Evolutionary conservation across 2,797 vertebrate species (phyloP), one percentile per base, ranked within the genome.

Genomic region (Sebastes vulpes): DNA sequence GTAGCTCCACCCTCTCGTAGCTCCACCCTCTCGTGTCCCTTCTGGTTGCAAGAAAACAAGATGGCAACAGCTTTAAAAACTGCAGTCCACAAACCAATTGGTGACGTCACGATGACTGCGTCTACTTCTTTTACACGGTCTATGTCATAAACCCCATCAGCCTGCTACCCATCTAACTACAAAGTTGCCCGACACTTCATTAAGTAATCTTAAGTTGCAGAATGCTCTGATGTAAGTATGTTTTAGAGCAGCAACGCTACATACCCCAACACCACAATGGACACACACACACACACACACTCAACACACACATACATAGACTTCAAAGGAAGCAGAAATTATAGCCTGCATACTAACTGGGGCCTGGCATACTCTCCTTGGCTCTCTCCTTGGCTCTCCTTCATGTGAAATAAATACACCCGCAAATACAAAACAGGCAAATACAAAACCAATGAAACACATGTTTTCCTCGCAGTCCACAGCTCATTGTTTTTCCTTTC

Each of bases 281-380:
- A 88, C 71, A 81, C 88, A 82, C 58, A 77, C 26, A 77, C 26
- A 75, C 79, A 68, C 5, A 69, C 75, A 77, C 58, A 74, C 66
- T 54, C 56, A 63, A 74, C 63, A 86, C 78, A 87, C 84, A 87
- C 83, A 90, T 68, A 85, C 82, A 87, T 72, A 57, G 54, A 94
- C 91, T 92, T 96, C 93, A 95, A 95, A 96, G 90, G 81, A 65
- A 87, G 74, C 72, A 90, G 89, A 95, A 94, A 96, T 95, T 93
- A 95, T 91, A 92, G 93, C 89, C 90, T 95, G 86, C 92, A 90
- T 93, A 88, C 93, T 95, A 96, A 95, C 93, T 92, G 93, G 89
- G 83, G 81, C 90, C 91, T 95, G 93, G 91, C 91, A 91, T 77
- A 87, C 86, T 92, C 90, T 90, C 82, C 81, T 84, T 77, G 79